Percentiles rank a stretch among this genome's conserved stretches.
Evolutionary conservation across 2,888 invertebrate species (phyloP).

Genomic region (Dasypolia templi): DNA sequence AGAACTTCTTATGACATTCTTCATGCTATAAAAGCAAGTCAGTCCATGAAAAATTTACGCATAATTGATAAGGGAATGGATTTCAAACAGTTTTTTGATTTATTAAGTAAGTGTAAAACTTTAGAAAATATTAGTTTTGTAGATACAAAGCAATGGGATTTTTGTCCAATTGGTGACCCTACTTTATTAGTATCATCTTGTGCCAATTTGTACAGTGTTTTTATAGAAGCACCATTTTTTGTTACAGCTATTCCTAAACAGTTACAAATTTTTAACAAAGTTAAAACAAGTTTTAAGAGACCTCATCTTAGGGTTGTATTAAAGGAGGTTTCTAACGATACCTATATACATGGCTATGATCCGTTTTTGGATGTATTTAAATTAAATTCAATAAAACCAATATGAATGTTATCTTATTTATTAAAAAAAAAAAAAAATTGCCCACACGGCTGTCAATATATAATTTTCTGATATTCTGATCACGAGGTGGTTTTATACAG

Average conservation of each 20-base stretch:
- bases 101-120: constrained; percentile 76
- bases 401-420: constrained; percentile 31
- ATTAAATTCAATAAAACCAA: constrained; percentile 76
- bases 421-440: constrained; percentile 26
- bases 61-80: constrained; percentile 77
- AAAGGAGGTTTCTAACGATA: constrained; percentile 53
- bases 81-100: constrained; percentile 75
- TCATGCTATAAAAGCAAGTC: constrained; percentile 73
- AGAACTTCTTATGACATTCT: constrained; percentile 63
- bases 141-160: constrained; percentile 65
- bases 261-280: constrained; percentile 70
- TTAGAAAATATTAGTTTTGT: constrained; percentile 81
- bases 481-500: not conserved
- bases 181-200: constrained; percentile 75
- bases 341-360: constrained; percentile 70
- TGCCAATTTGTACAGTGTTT: constrained; percentile 77
- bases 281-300: constrained; percentile 70
- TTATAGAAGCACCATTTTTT: constrained; percentile 72
- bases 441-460: not conserved
- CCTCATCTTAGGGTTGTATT: constrained; percentile 72
- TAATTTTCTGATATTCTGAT: not conserved
- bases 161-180: constrained; percentile 72
- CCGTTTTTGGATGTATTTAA: constrained; percentile 79
- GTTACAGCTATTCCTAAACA: constrained; percentile 65
- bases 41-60: constrained; percentile 79